Base-by-base conservation (phyloP, 2,113 vertebrate genomes). In the Austrofundulus limnaeus region DNA sequence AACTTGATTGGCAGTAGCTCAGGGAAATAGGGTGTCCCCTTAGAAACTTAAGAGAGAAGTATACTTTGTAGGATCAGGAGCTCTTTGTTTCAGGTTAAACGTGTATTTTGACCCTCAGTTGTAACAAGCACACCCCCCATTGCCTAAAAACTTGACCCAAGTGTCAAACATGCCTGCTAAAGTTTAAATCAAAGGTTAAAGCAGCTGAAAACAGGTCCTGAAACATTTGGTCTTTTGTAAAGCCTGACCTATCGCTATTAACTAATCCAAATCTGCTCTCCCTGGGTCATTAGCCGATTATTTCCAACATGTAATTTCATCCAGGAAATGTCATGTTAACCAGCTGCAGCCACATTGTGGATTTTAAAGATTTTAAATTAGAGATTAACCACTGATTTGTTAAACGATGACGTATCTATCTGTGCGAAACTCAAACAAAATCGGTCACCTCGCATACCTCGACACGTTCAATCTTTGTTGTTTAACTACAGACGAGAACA, bases 341-440 rank as follows among this genome's bases (percentile, higher is more conserved):
- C 66, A 53, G 31, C 45, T 28, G 53, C 46, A 16, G 48, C 53
- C 51, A 49, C 61, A 59, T 69, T 78, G 68, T 78, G 55, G 75
- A 48, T 70, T 85, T 72, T 72, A 76, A 58, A 12, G 71, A 58
- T 8, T 14, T 49, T 14, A 49, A 15, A 15, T 24, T 7, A 13
- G 23, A 24, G 13, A 49, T 55, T 0, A 62, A 60, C 49, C 3
- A 17, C 64, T 77, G 61, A 64, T 16, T 52, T 41, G 39, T 47
- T 54, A 6, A 16, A 54, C 50, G 12, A 2, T 6, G 41, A 17
- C 59, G 23, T 24, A n/a, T 63, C 34, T 66, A 46, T 73, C 67
- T 78, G 68, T 80, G 71, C 85, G 77, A 87, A 85, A 86, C 72
- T 78, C 81, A 89, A 88, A 88, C 77, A 85, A 66, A 80, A 24